Evolutionary conservation across 2,888 invertebrate genomes (phyloP), one percentile per base, ranked within the genome.

Genomic region (Unio delphinus): DNA sequence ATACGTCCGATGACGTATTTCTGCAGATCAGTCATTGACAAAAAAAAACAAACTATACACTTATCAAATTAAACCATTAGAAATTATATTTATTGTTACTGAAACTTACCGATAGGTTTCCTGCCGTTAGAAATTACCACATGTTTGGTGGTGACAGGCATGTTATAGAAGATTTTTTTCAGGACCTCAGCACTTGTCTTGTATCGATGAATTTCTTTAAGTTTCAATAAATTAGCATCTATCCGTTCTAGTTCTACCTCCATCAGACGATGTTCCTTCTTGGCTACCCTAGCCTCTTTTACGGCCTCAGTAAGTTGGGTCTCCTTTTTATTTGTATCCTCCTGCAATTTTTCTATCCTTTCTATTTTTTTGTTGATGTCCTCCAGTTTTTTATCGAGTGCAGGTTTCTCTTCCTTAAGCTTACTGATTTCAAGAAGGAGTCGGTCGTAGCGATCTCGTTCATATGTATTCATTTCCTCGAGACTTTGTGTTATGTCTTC

Each of bases 161-260:
- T 80, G 45, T 84, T 85, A 68, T 85, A 83, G 68, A 86, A 87
- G 20, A 87, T 82, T 68, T 86, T 86, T 74, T 85, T 87, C 65
- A 86, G 75, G 17, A 83, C 77, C 60, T 86, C 86, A 0, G 84
- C 79, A 55, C 81, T 81, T 1, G 83, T 83, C 69, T 86, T 86
- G 64, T 80, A 80, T 3, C 83, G 72, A 61, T 83, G 80, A 28
- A 87, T 83, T 68, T 85, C 83, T 57, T 81, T 80, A 23, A 87
- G 79, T 61, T 77, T 78, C n/a, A 74, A 61, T 63, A 86, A 69
- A 67, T 83, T 84, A 1, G 65, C 73, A 4, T 85, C 81, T 0
- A 83, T 70, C 30, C 85, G 73, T 55, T 83, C 80, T 56, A 83
- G 69, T 68, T 86, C 86, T 20, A 81, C 78, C 61, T 86, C 83